Percentiles rank a stretch among this genome's conserved stretches.
Evolutionary conservation across 2,113 vertebrate genomes (phyloP).

Genomic region (Archocentrus centrarchus): DNA sequence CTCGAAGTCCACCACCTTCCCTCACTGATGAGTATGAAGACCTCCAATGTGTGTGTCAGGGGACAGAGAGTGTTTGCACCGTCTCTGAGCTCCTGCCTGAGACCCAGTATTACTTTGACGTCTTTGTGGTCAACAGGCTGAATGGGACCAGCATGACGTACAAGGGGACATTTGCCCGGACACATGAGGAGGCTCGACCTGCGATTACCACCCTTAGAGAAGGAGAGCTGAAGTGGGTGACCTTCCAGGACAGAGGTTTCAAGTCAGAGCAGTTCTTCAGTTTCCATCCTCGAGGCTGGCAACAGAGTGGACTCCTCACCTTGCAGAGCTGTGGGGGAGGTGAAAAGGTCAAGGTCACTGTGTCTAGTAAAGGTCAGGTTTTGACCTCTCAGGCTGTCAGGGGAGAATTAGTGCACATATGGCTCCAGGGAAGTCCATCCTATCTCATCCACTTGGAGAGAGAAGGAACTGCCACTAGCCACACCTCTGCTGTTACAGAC

Average conservation of each 20-base stretch:
- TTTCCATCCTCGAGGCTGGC: conserved; percentile 83
- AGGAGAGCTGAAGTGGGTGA: conserved; percentile 84
- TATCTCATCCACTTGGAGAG: conserved; percentile 85
- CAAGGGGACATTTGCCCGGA: conserved; percentile 83
- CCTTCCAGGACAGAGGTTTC: conserved; percentile 71
- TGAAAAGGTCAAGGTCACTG: conserved; percentile 80
- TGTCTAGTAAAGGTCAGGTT: conserved; percentile 80
- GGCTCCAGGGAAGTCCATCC: conserved; percentile 84
- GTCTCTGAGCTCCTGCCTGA: conserved; percentile 85
- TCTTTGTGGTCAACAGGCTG: conserved; percentile 85
- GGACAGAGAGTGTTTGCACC: conserved; percentile 85
- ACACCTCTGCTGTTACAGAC: conserved; percentile 1
- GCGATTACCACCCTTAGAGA: conserved; percentile 82
- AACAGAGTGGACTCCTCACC: conserved; percentile 87
- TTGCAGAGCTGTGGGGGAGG: conserved; percentile 84
- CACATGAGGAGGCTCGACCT: conserved; percentile 83
- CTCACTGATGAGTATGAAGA: conserved; percentile 56
- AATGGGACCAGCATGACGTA: conserved; percentile 86
- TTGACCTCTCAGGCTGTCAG: conserved; percentile 80
- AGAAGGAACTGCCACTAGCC: conserved; percentile 59
- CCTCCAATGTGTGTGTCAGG: conserved; percentile 83
- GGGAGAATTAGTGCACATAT: conserved; percentile 83
- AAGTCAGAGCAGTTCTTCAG: conserved; percentile 75
- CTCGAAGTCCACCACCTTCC: conserved; percentile 32
- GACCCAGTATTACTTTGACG: conserved; percentile 89